phyloP scores from a whole-genome alignment of 2,797 vertebrate species.

The Chelon auratus region DNA sequence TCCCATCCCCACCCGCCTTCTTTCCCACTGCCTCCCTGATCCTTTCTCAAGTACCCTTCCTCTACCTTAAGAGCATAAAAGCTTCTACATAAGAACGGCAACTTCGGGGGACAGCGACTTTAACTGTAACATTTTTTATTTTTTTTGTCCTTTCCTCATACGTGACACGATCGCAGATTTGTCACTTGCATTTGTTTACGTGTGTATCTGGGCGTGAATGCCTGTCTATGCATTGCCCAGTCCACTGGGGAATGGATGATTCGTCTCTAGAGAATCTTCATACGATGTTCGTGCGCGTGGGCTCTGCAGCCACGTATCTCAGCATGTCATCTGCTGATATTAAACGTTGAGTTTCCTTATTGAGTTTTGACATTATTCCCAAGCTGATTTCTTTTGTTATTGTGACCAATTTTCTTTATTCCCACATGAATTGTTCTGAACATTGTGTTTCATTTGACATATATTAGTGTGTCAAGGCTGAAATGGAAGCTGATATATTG shows the following conservation, averaged over 20 bases:
- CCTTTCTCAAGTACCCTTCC: conserved; percentile 22
- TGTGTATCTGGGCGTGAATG: conserved; percentile 3
- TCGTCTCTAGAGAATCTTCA: conserved; percentile 47
- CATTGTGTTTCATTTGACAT: not conserved
- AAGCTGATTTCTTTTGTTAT: not conserved
- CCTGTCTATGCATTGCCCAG: conserved; percentile 3
- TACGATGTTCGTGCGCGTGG: conserved; percentile 11
- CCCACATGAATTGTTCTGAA: conserved; percentile 1
- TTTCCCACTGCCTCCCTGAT: conserved; percentile 22
- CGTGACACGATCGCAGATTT: conserved; percentile 27
- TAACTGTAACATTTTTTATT: conserved; percentile 8
- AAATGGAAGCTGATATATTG: not conserved
- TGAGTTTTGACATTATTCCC: conserved; percentile 32
- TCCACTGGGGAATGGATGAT: conserved; percentile 53
- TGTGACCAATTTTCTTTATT: conserved; percentile 9
- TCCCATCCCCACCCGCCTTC: not conserved
- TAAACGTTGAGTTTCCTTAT: conserved; percentile 22
- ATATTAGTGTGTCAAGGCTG: not conserved
- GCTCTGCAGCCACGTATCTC: conserved; percentile 17
- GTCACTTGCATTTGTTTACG: conserved; percentile 19
- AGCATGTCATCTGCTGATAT: conserved; percentile 36
- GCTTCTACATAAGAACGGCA: conserved; percentile 42
- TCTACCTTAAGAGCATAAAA: conserved; percentile 37
- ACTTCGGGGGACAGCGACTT: conserved; percentile 15
- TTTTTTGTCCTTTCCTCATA: conserved; percentile 27